Evolutionary conservation across 2,113 vertebrate genomes (phyloP).

Genomic region (Notarius quadriscutis): DNA sequence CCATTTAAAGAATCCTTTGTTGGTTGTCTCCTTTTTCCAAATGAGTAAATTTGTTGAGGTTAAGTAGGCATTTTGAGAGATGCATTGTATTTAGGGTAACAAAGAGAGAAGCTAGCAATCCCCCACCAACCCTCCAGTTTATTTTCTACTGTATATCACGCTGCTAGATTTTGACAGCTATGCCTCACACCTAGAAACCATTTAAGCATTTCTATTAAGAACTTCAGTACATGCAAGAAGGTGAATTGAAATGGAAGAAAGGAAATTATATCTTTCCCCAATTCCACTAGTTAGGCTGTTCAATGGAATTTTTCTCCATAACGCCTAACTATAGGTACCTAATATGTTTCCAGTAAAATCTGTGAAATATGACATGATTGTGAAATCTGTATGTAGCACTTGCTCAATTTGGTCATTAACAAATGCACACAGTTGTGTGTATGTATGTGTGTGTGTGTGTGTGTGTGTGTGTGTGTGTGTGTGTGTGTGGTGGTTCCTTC

Average conservation of each 20-base stretch:
- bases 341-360: slow-evolving; percentile 24
- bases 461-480: too few species aligned
- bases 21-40: not conserved
- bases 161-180: slow-evolving; percentile 50
- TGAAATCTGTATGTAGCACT: slow-evolving; percentile 49
- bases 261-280: not conserved
- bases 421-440: slow-evolving; percentile 6
- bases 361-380: slow-evolving; percentile 22
- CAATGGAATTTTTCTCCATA: not conserved
- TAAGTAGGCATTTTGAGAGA: not conserved
- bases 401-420: slow-evolving; percentile 19
- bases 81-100: not conserved
- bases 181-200: slow-evolving; percentile 37
- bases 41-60: not conserved
- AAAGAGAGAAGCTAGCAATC: slow-evolving; percentile 2
- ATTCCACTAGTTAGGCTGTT: not conserved
- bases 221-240: not conserved
- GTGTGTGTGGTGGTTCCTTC: too few species aligned
- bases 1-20: not conserved
- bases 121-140: not conserved
- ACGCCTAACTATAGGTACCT: slow-evolving; percentile 34
- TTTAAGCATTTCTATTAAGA: slow-evolving; percentile 12
- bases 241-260: not conserved
- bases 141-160: slow-evolving; percentile 31
- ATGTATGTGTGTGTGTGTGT: too few species aligned